phyloP scores from a whole-genome alignment of 2,797 vertebrate species.

The Sebastes flavidus region DNA sequence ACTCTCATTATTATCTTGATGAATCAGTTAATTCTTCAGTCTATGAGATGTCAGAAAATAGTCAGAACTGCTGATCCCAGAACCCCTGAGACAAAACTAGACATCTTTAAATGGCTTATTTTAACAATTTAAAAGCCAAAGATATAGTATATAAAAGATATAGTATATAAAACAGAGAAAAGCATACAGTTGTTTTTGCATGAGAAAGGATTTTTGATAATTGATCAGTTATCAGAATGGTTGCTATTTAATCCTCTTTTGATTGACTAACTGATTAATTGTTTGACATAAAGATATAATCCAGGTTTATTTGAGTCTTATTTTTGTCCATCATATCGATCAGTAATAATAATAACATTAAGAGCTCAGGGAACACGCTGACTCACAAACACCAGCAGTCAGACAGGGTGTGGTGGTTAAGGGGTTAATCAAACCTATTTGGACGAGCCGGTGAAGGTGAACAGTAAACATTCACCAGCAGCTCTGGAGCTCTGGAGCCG shows the following conservation, averaged over 20 bases:
- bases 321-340: background rate
- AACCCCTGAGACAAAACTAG: background rate
- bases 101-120: background rate
- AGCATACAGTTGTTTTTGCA: no score
- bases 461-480: background rate
- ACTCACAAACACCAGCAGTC: background rate
- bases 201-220: background rate
- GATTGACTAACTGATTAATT: background rate
- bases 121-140: background rate
- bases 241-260: background rate
- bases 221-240: background rate
- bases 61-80: background rate
- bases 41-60: background rate
- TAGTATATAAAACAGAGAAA: background rate
- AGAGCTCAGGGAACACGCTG: background rate
- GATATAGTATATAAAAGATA: no score
- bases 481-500: background rate
- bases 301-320: background rate
- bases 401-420: background rate
- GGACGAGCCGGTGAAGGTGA: background rate
- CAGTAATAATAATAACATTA: no score
- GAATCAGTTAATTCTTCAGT: background rate
- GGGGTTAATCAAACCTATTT: background rate
- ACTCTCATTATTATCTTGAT: background rate
- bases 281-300: background rate